A percentile compares a stretch with the other conserved stretches of the same genome.
Evolutionary conservation across 1,140 invertebrate species (phyloP).

Genomic region (Achatina immaculata): DNA sequence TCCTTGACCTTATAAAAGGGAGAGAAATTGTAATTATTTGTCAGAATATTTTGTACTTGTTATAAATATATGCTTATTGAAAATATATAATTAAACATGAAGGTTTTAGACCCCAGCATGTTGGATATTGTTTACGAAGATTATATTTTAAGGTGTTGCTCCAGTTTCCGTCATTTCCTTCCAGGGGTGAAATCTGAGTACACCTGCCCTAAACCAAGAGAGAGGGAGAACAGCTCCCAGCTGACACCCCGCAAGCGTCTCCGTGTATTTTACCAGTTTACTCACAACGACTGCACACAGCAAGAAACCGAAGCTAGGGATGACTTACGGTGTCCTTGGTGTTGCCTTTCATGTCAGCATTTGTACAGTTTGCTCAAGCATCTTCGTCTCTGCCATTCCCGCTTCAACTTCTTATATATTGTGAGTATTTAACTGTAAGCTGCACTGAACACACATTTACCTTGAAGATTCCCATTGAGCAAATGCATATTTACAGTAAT

Average conservation of each 20-base stretch:
- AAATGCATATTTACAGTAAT: no score
- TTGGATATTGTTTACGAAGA: no score
- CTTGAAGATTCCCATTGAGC: background rate
- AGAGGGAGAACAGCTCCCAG: conserved; percentile 40
- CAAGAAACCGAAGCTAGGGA: conserved; percentile 95
- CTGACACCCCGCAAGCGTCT: conserved; percentile 58
- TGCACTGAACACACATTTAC: background rate
- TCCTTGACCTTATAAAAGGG: no score
- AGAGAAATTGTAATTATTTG: no score
- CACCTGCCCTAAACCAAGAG: conserved; percentile 5
- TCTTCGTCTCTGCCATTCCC: conserved; percentile 90
- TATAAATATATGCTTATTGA: no score
- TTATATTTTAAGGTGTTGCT: no score
- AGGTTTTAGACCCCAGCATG: no score
- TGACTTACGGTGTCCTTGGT: conserved; percentile 95
- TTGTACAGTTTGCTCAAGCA: conserved; percentile 93
- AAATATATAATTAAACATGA: no score
- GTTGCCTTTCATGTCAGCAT: conserved; percentile 87
- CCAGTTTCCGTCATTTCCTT: background rate
- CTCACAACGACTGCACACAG: conserved; percentile 93
- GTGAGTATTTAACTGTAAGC: conserved; percentile 77
- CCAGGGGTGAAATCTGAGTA: conserved; percentile 35
- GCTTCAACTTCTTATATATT: conserved; percentile 93
- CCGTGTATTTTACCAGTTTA: conserved; percentile 94
- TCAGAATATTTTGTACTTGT: no score